Evolutionary conservation across 2,797 vertebrate genomes (phyloP).

Genomic region (Lemur catta): DNA sequence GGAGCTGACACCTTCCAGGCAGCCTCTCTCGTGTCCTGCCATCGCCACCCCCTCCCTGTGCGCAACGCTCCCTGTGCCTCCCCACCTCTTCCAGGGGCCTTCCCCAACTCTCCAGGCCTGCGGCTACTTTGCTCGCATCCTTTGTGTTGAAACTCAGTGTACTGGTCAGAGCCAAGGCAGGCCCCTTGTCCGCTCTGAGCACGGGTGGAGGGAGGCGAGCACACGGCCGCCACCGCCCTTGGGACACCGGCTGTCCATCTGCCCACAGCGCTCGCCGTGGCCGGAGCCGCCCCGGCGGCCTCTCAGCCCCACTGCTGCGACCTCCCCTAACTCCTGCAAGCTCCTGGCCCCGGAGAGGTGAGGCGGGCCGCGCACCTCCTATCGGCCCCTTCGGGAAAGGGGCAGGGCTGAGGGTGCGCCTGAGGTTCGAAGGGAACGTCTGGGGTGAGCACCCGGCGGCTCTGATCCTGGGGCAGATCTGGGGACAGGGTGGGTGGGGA

Average conservation of each 20-base stretch:
- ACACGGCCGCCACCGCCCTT: background rate
- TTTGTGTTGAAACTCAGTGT: background rate
- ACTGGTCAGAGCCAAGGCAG: background rate
- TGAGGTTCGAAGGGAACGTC: background rate
- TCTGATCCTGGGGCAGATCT: background rate
- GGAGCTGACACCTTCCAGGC: background rate
- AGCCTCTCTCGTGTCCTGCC: background rate
- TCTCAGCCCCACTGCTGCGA: conserved; percentile 22
- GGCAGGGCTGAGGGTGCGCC: background rate
- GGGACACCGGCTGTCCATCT: background rate
- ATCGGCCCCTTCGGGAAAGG: background rate
- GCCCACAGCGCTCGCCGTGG: conserved; percentile 62
- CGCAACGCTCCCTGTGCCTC: background rate
- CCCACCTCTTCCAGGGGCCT: background rate
- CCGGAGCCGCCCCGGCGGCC: conserved; percentile 56
- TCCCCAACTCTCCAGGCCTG: background rate
- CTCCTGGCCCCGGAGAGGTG: conserved; percentile 59
- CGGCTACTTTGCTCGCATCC: background rate
- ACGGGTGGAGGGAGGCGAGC: background rate
- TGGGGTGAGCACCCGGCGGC: no score
- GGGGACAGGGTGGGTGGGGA: no score
- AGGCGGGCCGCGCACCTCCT: background rate
- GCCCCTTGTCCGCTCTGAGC: background rate
- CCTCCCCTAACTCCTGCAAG: conserved; percentile 56
- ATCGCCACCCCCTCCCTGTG: background rate